Evolutionary conservation across 1,140 invertebrate species (phyloP).

Genomic region (Hormaphis cornu): DNA sequence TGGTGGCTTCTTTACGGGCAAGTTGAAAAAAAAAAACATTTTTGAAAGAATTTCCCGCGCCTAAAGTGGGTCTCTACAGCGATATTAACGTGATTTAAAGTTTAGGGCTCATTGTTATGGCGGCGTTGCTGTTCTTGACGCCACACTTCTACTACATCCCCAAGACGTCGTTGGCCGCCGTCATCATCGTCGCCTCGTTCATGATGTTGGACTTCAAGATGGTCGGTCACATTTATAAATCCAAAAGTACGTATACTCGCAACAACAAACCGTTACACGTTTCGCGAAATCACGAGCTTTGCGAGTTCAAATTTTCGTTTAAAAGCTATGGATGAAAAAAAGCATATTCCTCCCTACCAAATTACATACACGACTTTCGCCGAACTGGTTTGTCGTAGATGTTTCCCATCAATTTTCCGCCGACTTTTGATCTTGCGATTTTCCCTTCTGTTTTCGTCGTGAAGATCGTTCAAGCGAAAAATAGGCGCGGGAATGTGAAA

Average conservation of each 20-base stretch:
- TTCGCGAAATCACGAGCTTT: no score
- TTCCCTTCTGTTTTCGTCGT: no score
- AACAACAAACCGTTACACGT: not conserved
- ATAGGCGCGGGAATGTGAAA: no score
- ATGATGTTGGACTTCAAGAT: slow-evolving; percentile 74
- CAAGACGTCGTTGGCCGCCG: slow-evolving; percentile 63
- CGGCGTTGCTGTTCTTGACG: slow-evolving; percentile 68
- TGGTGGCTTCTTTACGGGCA: slow-evolving; percentile 75
- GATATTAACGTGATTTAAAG: slow-evolving; percentile 5
- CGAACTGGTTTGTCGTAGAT: no score
- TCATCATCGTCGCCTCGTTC: slow-evolving; percentile 72
- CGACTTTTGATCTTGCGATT: no score
- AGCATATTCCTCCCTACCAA: no score
- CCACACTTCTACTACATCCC: slow-evolving; percentile 76
- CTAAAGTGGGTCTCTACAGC: not conserved
- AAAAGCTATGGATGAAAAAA: no score
- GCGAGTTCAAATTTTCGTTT: no score
- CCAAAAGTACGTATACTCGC: slow-evolving; percentile 55
- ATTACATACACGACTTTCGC: no score
- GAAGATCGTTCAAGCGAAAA: no score
- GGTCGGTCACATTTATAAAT: slow-evolving; percentile 63
- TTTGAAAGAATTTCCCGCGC: not conserved
- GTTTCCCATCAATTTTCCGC: no score
- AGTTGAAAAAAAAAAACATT: not conserved
- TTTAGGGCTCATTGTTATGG: slow-evolving; percentile 60